Evolutionary conservation across 2,888 invertebrate genomes (phyloP).

Genomic region (Nomada ruficornis): DNA sequence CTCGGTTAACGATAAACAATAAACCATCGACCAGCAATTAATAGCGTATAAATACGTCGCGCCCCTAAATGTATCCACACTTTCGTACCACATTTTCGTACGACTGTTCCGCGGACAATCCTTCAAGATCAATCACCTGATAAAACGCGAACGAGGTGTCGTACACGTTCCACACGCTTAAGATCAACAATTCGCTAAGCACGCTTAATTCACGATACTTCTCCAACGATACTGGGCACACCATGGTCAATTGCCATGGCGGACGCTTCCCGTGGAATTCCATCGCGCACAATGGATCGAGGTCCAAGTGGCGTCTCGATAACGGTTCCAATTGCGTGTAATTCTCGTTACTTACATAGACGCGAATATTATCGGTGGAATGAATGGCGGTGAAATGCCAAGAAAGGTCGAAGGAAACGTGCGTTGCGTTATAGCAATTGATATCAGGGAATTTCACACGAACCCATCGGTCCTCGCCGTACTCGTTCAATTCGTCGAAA

Average conservation of each 20-base stretch:
- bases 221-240: slow-evolving; percentile 2
- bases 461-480: slow-evolving; percentile 23
- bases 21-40: too few relatives aligned
- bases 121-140: slow-evolving; percentile 21
- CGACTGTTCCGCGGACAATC: not conserved
- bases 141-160: slow-evolving; percentile 34
- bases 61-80: not conserved
- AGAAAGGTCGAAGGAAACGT: slow-evolving; percentile 9
- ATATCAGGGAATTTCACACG: slow-evolving; percentile 15
- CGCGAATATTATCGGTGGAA: not conserved
- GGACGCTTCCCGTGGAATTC: not conserved
- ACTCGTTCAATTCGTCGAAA: slow-evolving; percentile 21
- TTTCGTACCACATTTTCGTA: not conserved
- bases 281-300: slow-evolving; percentile 10
- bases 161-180: slow-evolving; percentile 25
- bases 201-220: not conserved
- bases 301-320: slow-evolving; percentile 34
- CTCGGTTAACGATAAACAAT: too few relatives aligned
- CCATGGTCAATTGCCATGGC: not conserved
- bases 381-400: slow-evolving; percentile 22
- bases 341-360: slow-evolving; percentile 20
- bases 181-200: slow-evolving; percentile 4
- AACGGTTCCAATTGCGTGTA: slow-evolving; percentile 6
- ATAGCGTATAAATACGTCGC: too few relatives aligned
- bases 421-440: slow-evolving; percentile 5